A percentile compares a stretch with the other conserved stretches of the same genome.
These are phyloP conservation scores for Achlya flavicornis DNA, from an alignment of 2,888 invertebrate species.

Conservation along the genomic window DNA sequence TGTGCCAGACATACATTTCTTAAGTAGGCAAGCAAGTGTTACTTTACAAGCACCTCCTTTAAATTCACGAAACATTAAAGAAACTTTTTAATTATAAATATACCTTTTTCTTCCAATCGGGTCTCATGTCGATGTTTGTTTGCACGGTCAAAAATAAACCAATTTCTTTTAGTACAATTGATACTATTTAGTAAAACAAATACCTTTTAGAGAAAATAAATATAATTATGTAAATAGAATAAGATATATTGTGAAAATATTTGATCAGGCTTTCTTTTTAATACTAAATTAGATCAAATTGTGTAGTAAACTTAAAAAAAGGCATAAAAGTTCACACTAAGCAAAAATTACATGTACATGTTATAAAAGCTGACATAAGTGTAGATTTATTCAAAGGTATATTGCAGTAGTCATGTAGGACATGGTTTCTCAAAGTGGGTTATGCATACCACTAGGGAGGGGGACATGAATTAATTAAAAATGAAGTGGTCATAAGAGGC, in stretches of 20 bases:
- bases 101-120: constrained; percentile 81
- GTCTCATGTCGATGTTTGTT: constrained; percentile 77
- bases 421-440: too few species aligned
- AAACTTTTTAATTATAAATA: constrained; percentile 23
- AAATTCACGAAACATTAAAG: constrained; percentile 2
- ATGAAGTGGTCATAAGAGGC: too few species aligned
- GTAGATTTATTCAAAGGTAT: background rate
- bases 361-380: background rate
- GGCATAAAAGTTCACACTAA: background rate
- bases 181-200: constrained; percentile 9
- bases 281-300: too few species aligned
- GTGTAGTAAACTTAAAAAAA: too few species aligned
- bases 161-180: constrained; percentile 26
- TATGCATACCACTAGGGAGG: too few species aligned
- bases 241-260: background rate
- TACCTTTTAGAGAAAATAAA: constrained; percentile 11
- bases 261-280: background rate
- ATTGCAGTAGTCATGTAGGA: background rate
- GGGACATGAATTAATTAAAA: too few species aligned
- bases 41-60: constrained; percentile 9
- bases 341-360: background rate
- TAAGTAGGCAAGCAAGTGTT: constrained; percentile 14
- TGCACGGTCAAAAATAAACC: constrained; percentile 72
- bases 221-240: constrained; percentile 9
- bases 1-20: background rate